Base-by-base conservation (phyloP, 2,888 invertebrate species). In the Troides aeacus region DNA sequence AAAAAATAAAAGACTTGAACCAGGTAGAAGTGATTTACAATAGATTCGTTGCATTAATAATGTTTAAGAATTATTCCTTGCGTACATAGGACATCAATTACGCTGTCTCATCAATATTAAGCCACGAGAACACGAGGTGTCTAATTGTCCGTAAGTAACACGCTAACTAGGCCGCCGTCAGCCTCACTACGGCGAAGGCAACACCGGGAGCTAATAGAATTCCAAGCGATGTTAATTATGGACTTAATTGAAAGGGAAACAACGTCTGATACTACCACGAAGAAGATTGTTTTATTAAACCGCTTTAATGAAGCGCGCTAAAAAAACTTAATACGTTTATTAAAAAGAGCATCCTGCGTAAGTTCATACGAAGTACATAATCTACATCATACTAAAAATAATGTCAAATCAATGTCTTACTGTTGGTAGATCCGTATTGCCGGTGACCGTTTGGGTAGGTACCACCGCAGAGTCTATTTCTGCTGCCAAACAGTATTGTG, bases 101-200 rank as follows among this genome's bases (percentile, higher is more conserved):
- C 36, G 60, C 67, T 67, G 70, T 70, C 70, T 23, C 46, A 70
- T 63, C 70, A 67, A 56, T 60, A 66, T 57, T 60, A 67, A 50
- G 59, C 68, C 68, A 64, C 64, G 60, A 64, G 56, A 57, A 61
- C 63, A 50, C 56, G 62, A 59, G 46, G 71, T 70, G 71, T 73
- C 72, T 86, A 90, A 90, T 90, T 86, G 89, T 83, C 84, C 81
- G 89, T 85, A 80, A 89, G 84, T 87, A 88, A 90, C 83, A 81
- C 80, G 86, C 79, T 89, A 90, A 90, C 80, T 78, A 78, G 75
- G 78, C 73, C 68, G 76, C 81, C 78, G 83, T 84, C 87, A 79
- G 72, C 72, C 68, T 74, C 71, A 69, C 75, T 80, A 76, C 73
- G 69, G 73, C 68, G 72, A 57, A 70, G 71, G 72, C 74, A 75